Evolutionary conservation across 1,140 invertebrate genomes (phyloP), one percentile per base, ranked within the genome.

Genomic region (Caenorhabditis tropicalis): DNA sequence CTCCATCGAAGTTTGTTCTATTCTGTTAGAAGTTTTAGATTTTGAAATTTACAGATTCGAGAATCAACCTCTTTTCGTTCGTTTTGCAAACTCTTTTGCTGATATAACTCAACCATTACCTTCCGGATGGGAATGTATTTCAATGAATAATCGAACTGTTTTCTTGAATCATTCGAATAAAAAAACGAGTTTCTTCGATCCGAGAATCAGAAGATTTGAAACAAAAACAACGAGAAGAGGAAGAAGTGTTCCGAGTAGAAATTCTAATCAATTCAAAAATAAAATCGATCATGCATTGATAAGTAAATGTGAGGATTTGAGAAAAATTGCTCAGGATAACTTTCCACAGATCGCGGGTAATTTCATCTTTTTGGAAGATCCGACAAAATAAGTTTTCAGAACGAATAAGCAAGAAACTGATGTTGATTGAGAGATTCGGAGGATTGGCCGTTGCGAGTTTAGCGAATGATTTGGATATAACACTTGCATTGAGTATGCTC

Each of bases 231-330:
- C 65, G 16, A 31, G 36, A 74, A 39, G 65, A 43, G 65, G 65
- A 1, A 33, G 65, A 74, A 74, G 65, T 74, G 65, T 74, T 43
- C 65, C 65, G 12, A 43, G 65, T 43, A 74, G 65, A 46, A 74
- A 29, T 74, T 74, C 65, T 9, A 74, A 39, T 43, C 21, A 24
- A 12, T 10, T 27, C 33, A 74, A 74, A 24, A 31, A 12, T 6
- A 74, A 74, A 74, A 74, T 74, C 16, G 65, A 74, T 74, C 65
- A 74, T 24, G 65, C 65, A 9, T 24, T 74, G 19, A 74, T 74
- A 12, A 74, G 65, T 15, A 74, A 74, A 24, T 74, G 65, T n/a
- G 65, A 74, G n/a, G 65, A 74, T 74, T 74, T 74, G 65, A 43
- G 65, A n/a, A 74, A 74, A 12, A 74, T 74, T 74, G 65, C 65